Base-by-base conservation (phyloP, 2,113 vertebrate species). In the Poicephalus gulielmi region DNA sequence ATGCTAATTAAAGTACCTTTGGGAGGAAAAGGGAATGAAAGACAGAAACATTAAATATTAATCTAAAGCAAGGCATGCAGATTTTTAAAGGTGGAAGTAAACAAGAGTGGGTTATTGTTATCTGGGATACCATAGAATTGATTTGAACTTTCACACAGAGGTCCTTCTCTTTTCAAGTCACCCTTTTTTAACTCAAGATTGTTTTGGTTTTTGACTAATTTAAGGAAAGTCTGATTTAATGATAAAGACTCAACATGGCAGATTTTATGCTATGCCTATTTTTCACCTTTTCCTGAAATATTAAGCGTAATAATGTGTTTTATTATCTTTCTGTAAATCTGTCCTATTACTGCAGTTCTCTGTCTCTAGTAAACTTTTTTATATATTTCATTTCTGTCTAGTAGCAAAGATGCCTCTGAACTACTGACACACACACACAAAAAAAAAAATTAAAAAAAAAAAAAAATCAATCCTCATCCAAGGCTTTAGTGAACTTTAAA, bases 1-100 rank as follows among this genome's bases (percentile, higher is more conserved):
- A 93, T 86, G 88, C 53, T 95, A 96, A 97, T 93, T 55, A 41
- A 79, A 88, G 27, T 80, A 76, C 41, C 79, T 88, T 77, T 52
- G 95, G 79, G 90, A 81, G n/a, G 10, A 79, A 33, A 69, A 88
- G 9, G 10, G 31, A 90, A 73, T 44, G 33, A 92, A 94, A 91
- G 25, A 87, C 68, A 24, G 4, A 73, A 28, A 35, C 76, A 76
- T 88, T 85, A 92, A 95, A 88, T 88, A 94, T 90, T 93, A 80
- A 90, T 70, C 35, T 47, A 50, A 83, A 93, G 85, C 4, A 76
- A 74, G 17, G n/a, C 53, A 92, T 17, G 11, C 73, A 53, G 39
- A 83, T 37, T 69, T 91, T 83, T 76, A 80, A 93, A 92, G 57
- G 62, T 76, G 17, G 67, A 86, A 84, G 25, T 12, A 77, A 90